Evolutionary conservation across 2,888 invertebrate genomes (phyloP).

Genomic region (Thumatha senex): DNA sequence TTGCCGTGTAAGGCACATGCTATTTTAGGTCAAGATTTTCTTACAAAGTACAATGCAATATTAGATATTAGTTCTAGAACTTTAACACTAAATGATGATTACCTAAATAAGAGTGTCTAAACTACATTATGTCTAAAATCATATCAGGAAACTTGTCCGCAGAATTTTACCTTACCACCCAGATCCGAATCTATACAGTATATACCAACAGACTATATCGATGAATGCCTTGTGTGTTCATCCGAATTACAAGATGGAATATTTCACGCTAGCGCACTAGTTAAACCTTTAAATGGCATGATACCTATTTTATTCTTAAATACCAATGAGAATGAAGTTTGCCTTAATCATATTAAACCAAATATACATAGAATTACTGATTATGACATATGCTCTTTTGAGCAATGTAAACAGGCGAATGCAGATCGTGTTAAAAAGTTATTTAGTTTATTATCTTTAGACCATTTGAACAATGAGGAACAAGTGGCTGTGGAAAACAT

Average conservation of each 20-base stretch:
- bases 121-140: too few relatives aligned
- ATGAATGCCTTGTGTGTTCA: conserved; percentile 9
- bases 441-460: not conserved
- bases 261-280: conserved; percentile 8
- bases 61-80: not conserved
- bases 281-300: too few relatives aligned
- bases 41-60: not conserved
- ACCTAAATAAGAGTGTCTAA: not conserved
- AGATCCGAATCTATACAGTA: conserved; percentile 12
- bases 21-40: conserved; percentile 4
- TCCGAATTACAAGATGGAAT: conserved; percentile 5
- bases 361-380: not conserved
- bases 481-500: not conserved
- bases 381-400: conserved; percentile 1
- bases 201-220: conserved; percentile 1
- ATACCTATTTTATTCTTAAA: conserved; percentile 19
- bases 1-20: not conserved
- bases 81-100: not conserved
- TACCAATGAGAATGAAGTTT: conserved; percentile 10
- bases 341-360: not conserved
- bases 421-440: not conserved
- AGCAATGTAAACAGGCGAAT: not conserved
- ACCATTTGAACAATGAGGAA: not conserved
- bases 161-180: conserved; percentile 6
- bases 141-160: too few relatives aligned